Evolutionary conservation across 1,140 invertebrate genomes (phyloP), one percentile per base, ranked within the genome.

Genomic region (Asbolus verrucosus): DNA sequence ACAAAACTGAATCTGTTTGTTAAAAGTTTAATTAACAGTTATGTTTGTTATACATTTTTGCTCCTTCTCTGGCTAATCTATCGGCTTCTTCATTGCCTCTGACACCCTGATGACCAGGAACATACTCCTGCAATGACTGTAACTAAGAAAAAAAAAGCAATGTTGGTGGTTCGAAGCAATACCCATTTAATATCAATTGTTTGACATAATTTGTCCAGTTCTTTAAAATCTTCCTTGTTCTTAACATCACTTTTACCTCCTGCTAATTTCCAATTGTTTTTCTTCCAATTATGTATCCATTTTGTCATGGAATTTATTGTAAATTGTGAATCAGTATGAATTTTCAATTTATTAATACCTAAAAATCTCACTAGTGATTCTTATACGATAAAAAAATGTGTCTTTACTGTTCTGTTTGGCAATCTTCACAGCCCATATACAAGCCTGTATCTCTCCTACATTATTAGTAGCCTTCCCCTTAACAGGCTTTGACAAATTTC

Each of bases 381-480:
- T 77, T n/a, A 19, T 1, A 9, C 21, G 14, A 30, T 30, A 30
- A 88, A 83, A 74, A 87, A 82, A 3, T 96, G 89, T n/a, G 95
- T 96, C 76, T 85, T 81, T 85, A 75, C 90, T 90, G 77, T 87
- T 83, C 9, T 84, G 78, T 60, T 88, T 83, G 0, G 94, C 94
- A 74, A 89, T 83, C 75, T 88, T 82, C 3, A 97, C 89, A 6
- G 97, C 97, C 77, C 85, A 81, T 6, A 90, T 90, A 0, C 94
- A 94, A 16, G 97, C 97, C 83, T 95, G 91, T 65, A 98, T 98
- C 83, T 99, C 98, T n/a, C 96, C 97, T 74, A 91, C 91, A 80
- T 99, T 99, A 79, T 99, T 99, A 1, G 97, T 99, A 13, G 93
- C 87, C 62, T 90, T 84, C 8, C 94, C 94, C 30, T 82, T 78